Base-by-base conservation (phyloP, 1,140 invertebrate species). In the Saccostrea cuccullata region DNA sequence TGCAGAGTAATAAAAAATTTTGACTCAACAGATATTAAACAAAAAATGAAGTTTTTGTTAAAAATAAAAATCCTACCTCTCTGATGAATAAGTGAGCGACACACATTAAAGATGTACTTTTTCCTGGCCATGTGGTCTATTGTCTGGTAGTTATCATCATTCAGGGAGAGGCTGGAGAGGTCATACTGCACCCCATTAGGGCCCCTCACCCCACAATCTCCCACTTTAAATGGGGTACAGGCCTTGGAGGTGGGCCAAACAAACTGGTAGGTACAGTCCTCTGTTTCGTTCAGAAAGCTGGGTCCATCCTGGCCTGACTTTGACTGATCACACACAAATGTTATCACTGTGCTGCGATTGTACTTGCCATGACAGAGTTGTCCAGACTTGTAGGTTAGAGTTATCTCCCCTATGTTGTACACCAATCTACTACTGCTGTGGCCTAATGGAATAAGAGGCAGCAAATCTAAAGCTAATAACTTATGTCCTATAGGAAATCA, bases 261-360 rank as follows among this genome's bases (percentile, higher is more conserved):
- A 93, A 95, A 94, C 82, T 91, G 23, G 83, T 94, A 94, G 3
- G 91, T 92, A 86, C 94, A 94, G 77, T 90, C 92, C n/a, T 85
- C 86, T 17, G 89, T 89, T 83, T 94, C 92, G 15, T 92, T 89
- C 1, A 93, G 86, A 89, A 91, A 93, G 17, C 77, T 87, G 4
- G 94, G 94, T 26, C 91, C 92, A 77, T 84, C 56, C 6, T 12
- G 70, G 20, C 93, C 92, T 83, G 83, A 58, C n/a, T 85, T 60
- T 3, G 85, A 86, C 23, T 93, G 92, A 87, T 95, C 93, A 90
- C 94, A 95, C 2, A 90, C 84, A 85, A 95, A 95, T 23, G 90
- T 93, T 20, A 95, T 94, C 40, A 93, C 91, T 0, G 94, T 94
- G 23, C 91, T 91, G 17, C 94, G 89, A 58, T 91, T 92, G 89